phyloP scores from a whole-genome alignment of 2,113 vertebrate species.

The Climacteris rufus region DNA sequence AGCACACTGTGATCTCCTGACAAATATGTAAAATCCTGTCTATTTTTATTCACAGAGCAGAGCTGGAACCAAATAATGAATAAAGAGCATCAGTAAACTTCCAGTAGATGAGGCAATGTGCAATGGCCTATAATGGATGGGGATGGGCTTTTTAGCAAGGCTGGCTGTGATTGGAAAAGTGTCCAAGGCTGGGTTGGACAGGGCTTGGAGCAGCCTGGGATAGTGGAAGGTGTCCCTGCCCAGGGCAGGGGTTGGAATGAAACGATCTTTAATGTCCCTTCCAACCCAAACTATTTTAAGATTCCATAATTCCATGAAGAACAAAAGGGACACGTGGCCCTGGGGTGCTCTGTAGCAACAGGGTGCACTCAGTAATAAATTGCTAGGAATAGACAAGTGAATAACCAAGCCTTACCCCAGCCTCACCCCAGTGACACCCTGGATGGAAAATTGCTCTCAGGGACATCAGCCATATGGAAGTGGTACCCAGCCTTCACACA shows the following conservation, averaged over 20 bases:
- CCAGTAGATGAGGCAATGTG: not conserved
- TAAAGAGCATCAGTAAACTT: not conserved
- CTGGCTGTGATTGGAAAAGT: not conserved
- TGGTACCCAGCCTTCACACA: not conserved
- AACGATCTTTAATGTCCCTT: not conserved
- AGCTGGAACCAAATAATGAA: not conserved
- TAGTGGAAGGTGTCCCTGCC: not conserved
- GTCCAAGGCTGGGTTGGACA: not conserved
- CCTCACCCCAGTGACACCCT: rapidly evolving
- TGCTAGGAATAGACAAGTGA: not conserved
- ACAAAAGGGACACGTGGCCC: not conserved
- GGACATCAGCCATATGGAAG: not conserved
- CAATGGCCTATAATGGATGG: not conserved
- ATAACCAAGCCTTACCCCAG: not conserved
- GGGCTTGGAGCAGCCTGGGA: not conserved
- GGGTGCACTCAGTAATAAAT: not conserved
- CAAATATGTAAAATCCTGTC: not conserved
- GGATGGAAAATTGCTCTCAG: not conserved
- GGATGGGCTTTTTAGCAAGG: not conserved
- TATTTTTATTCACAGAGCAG: not conserved
- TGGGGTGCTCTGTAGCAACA: not conserved
- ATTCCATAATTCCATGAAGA: not conserved
- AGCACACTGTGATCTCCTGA: not conserved
- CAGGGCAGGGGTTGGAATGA: not conserved
- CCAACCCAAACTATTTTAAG: not conserved